Conservation (phyloP, 2,797 vertebrate genomes). For the Brachyalestes nurse region DNA sequence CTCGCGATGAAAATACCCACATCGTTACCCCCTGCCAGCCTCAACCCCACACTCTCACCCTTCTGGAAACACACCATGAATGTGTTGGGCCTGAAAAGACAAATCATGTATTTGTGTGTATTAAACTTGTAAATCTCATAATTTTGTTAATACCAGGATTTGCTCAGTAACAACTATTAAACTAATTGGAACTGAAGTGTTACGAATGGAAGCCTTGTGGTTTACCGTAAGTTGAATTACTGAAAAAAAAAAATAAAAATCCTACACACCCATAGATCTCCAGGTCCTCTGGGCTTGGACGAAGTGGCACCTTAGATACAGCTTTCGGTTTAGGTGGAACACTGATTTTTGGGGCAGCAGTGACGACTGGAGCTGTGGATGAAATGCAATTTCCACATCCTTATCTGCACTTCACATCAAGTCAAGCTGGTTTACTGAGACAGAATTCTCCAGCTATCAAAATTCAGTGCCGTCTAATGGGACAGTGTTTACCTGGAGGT, state of each 20-base stretch:
- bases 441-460: neutral
- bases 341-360: slow-evolving; percentile 57
- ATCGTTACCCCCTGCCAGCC: slow-evolving; percentile 94
- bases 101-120: neutral
- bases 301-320: slow-evolving; percentile 78
- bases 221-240: no score
- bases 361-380: slow-evolving; percentile 51
- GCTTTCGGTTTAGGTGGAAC: slow-evolving; percentile 57
- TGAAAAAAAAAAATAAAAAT: neutral
- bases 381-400: neutral
- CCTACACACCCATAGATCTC: slow-evolving; percentile 88
- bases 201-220: no score
- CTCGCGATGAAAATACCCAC: slow-evolving; percentile 97
- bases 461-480: neutral
- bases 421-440: neutral
- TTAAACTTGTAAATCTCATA: no score
- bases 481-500: slow-evolving; percentile 66
- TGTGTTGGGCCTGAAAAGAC: slow-evolving; percentile 83
- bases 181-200: neutral
- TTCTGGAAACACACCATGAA: slow-evolving; percentile 94
- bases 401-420: neutral
- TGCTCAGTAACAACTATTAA: no score
- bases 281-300: slow-evolving; percentile 88
- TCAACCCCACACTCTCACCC: slow-evolving; percentile 91
- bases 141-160: no score